phyloP scores from a whole-genome alignment of 53 echinoderm and acorn worm species.

The Patiria pectinifera region DNA sequence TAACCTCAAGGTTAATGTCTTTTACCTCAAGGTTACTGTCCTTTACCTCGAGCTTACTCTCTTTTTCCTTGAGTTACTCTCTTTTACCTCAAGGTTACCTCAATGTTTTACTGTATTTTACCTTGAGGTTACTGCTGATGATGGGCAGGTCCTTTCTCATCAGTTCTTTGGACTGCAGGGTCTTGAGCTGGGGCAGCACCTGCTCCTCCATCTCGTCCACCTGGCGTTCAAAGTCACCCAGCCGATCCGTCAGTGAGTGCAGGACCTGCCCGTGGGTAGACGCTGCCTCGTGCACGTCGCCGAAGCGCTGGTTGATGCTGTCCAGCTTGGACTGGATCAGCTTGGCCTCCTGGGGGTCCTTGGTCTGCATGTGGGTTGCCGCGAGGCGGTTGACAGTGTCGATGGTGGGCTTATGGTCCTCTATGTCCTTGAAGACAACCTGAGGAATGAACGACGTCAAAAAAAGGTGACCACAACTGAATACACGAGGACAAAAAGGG shows the following conservation, averaged over 20 bases:
- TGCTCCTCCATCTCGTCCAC: constrained; percentile 88
- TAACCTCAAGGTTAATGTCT: no score
- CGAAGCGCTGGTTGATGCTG: constrained; percentile 84
- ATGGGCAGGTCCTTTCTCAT: constrained; percentile 73
- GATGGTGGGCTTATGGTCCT: constrained; percentile 81
- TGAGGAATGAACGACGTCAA: neutral
- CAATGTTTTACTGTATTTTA: neutral
- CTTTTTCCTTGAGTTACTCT: no score
- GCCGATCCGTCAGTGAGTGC: constrained; percentile 65
- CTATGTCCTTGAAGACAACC: constrained; percentile 87
- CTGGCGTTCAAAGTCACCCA: constrained; percentile 82
- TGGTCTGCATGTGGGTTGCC: constrained; percentile 78
- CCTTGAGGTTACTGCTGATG: constrained; percentile 80
- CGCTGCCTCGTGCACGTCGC: constrained; percentile 66
- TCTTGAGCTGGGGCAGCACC: constrained; percentile 78
- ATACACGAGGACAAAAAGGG: neutral
- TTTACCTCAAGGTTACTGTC: no score
- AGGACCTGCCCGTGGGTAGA: constrained; percentile 71
- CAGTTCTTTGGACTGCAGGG: constrained; percentile 75
- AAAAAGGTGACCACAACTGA: neutral
- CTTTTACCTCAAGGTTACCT: neutral
- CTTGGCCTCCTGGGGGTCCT: constrained; percentile 82
- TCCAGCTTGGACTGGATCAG: constrained; percentile 79
- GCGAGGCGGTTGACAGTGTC: constrained; percentile 83
- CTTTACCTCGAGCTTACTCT: no score